These are phyloP conservation scores for Lophotriccus pileatus DNA, from an alignment of 2,797 vertebrate species.

Conservation along the genomic window DNA sequence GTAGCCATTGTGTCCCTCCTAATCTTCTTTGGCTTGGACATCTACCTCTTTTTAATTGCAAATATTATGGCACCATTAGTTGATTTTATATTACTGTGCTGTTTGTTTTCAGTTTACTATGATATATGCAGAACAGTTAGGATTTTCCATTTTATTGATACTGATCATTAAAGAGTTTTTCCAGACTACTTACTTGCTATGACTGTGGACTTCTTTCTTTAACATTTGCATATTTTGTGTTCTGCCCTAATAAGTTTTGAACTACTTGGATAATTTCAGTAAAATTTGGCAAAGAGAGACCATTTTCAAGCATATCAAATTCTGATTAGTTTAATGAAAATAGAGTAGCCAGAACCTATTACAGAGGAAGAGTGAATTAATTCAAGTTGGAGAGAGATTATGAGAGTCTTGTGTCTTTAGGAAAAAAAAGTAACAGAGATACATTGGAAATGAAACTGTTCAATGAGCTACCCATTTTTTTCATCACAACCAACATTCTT, in stretches of 20 bases:
- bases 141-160: not conserved
- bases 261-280: constrained; percentile 11
- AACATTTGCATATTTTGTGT: not conserved
- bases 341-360: constrained; percentile 31
- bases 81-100: not conserved
- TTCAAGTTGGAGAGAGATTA: not conserved
- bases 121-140: not conserved
- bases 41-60: not conserved
- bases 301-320: constrained; percentile 26
- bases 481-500: not conserved
- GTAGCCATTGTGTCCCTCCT: not conserved
- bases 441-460: not conserved
- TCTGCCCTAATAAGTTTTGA: constrained; percentile 33
- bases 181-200: not conserved
- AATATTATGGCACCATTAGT: not conserved
- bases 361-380: constrained; percentile 17
- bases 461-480: not conserved
- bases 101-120: not conserved
- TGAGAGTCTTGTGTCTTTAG: not conserved
- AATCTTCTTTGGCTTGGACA: not conserved
- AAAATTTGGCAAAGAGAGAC: constrained; percentile 20
- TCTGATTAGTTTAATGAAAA: constrained; percentile 47
- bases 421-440: not conserved
- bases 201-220: not conserved
- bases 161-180: not conserved